Evolutionary conservation across 2,797 vertebrate genomes (phyloP), one percentile per base, ranked within the genome.

Genomic region (Aratinga solstitialis): DNA sequence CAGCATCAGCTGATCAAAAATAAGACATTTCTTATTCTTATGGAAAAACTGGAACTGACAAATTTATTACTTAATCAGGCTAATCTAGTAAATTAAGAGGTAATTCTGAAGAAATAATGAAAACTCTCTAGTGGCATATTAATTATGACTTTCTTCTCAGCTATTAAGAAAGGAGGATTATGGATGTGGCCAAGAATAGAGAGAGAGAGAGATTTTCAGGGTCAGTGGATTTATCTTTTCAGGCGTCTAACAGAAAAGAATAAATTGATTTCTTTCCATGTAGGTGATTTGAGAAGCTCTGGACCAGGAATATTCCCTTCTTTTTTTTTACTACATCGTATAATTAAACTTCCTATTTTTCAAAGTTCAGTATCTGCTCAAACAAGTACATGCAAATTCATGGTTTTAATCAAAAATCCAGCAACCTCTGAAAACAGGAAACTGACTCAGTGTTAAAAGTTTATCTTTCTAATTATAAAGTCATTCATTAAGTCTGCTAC

Each of bases 81-180:
- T 94, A 94, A 95, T 95, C 91, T 89, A 90, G 90, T 85, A 97
- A 97, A 97, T 97, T 95, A 97, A 94, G 93, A 96, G 68, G 95
- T 89, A 95, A 97, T 97, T 98, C 90, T 94, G 95, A 96, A 92
- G 94, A 96, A 97, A 97, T 96, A 96, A 97, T 79, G 69, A 96
- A 97, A 92, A 90, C 47, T 96, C 95, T 94, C 72, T 23, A 91
- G 96, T 87, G 95, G 93, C 84, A 90, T 95, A 79, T 96, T 96
- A 97, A 98, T 98, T 97, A 97, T 87, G 71, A 88, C 75, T 95
- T 94, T 88, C 90, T 94, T 91, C 93, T 89, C 89, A 92, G 77
- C 80, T 93, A 61, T 76, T 90, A 93, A 94, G 92, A 96, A 95
- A 84, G 89, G 81, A 96, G 90, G 93, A 94, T 86, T 94, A 97